Percentiles rank a stretch among this genome's conserved stretches.
Evolutionary conservation across 1,140 invertebrate species (phyloP).

Genomic region (Lysiphlebus fabarum): DNA sequence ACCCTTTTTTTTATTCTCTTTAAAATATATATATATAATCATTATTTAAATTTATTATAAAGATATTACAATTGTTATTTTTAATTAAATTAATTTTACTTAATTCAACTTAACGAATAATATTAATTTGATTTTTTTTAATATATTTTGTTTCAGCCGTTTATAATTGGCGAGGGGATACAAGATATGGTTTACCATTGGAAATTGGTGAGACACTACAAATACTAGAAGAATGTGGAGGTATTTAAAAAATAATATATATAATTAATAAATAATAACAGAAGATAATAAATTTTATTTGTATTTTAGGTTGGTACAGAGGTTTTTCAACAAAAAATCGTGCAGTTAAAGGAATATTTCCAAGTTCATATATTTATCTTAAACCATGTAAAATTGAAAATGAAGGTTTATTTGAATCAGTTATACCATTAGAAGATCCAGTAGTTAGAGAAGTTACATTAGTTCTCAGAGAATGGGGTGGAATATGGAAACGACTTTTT

Average conservation of each 20-base stretch:
- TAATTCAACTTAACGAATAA: background rate
- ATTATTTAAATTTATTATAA: too few relatives aligned
- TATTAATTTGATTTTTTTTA: constrained; percentile 7
- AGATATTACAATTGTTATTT: background rate
- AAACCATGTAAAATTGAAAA: constrained; percentile 76
- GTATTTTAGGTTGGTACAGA: constrained; percentile 75
- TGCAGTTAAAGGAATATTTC: constrained; percentile 82
- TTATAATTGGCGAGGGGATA: constrained; percentile 85
- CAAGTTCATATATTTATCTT: constrained; percentile 69
- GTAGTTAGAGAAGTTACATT: constrained; percentile 87
- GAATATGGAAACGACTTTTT: constrained; percentile 87
- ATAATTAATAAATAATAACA: background rate
- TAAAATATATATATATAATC: too few relatives aligned
- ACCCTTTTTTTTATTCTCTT: too few relatives aligned
- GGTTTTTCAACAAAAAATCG: constrained; percentile 80
- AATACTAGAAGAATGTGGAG: constrained; percentile 83
- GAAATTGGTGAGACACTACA: constrained; percentile 89
- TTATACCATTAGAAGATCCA: constrained; percentile 76
- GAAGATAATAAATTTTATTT: constrained; percentile 12
- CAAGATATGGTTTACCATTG: constrained; percentile 73
- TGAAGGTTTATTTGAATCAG: constrained; percentile 68
- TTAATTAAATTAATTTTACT: background rate
- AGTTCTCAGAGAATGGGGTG: constrained; percentile 88
- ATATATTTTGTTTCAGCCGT: constrained; percentile 67
- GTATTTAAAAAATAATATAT: constrained; percentile 44